Evolutionary conservation across 2,888 invertebrate genomes (phyloP).

Genomic region (Dromius quadrimaculatus): DNA sequence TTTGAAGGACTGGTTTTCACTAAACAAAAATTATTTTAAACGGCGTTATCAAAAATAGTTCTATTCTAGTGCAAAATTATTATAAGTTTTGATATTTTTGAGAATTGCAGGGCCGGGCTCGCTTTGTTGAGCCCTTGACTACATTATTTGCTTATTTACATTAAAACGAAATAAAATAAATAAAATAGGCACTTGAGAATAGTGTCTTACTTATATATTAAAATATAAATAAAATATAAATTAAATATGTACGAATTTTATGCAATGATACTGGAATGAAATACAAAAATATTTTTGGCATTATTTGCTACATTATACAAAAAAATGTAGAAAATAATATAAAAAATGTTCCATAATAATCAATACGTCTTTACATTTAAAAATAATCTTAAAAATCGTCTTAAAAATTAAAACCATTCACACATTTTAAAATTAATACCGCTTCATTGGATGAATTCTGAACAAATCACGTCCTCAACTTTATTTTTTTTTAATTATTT

Average conservation of each 20-base stretch:
- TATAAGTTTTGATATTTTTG: not conserved
- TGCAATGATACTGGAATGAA: slow-evolving; percentile 46
- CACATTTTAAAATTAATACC: too few relatives aligned
- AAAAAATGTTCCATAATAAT: not conserved
- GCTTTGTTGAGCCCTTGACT: not conserved
- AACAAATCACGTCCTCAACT: too few relatives aligned
- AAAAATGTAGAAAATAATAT: not conserved
- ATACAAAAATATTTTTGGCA: slow-evolving; percentile 13
- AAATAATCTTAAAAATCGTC: too few relatives aligned
- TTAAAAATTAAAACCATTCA: too few relatives aligned
- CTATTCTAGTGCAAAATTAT: not conserved
- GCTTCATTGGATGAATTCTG: too few relatives aligned
- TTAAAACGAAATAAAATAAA: slow-evolving; percentile 36
- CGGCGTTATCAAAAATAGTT: not conserved
- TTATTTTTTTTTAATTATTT: too few relatives aligned
- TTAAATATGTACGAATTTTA: slow-evolving; percentile 41
- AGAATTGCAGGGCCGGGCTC: not conserved
- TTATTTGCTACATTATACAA: not conserved
- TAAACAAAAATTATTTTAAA: not conserved
- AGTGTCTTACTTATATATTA: slow-evolving; percentile 44
- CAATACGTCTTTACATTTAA: too few relatives aligned
- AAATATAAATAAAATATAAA: slow-evolving; percentile 48
- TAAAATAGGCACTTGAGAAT: slow-evolving; percentile 49
- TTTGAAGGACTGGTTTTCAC: too few relatives aligned
- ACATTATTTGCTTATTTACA: not conserved